A percentile compares a stretch with the other conserved stretches of the same genome.
Conservation (phyloP, 2,113 vertebrate species). For the Chamaetylas fuelleborni region DNA sequence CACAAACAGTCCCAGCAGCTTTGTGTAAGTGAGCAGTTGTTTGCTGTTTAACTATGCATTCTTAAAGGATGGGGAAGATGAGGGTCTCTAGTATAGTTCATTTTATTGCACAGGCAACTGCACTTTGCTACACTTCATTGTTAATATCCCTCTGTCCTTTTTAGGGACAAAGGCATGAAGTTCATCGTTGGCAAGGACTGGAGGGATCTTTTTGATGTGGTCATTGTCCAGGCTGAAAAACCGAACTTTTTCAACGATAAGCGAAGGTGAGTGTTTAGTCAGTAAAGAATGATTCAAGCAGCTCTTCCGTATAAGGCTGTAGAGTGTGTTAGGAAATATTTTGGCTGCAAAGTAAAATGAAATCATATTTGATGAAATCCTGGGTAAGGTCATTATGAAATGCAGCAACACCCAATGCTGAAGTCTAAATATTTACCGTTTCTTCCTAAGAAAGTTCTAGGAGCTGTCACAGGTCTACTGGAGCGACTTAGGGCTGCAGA, state of each 20-base stretch:
- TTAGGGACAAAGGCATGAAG: constrained; percentile 92
- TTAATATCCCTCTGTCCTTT: neutral
- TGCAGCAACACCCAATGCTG: neutral
- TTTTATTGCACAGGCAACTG: neutral
- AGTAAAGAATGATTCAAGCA: neutral
- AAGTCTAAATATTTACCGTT: neutral
- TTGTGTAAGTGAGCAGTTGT: constrained; percentile 85
- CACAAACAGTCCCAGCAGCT: constrained; percentile 97
- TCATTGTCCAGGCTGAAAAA: constrained; percentile 97
- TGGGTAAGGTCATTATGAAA: neutral
- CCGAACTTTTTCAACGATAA: constrained; percentile 96
- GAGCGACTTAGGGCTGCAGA: neutral
- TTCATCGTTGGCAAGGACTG: constrained; percentile 97
- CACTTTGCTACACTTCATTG: neutral
- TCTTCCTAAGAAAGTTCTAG: neutral
- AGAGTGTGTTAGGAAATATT: neutral
- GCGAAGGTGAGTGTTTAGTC: constrained; percentile 81
- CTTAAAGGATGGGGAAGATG: neutral
- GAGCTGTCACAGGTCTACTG: neutral
- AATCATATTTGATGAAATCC: neutral
- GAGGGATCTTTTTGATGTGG: constrained; percentile 94
- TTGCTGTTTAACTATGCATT: neutral
- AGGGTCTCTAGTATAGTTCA: neutral
- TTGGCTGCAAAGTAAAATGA: neutral
- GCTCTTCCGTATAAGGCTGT: neutral